Evolutionary conservation across 92 coral and sea anemone genomes (phyloP).

Genomic region (Phenganax stokvisi): DNA sequence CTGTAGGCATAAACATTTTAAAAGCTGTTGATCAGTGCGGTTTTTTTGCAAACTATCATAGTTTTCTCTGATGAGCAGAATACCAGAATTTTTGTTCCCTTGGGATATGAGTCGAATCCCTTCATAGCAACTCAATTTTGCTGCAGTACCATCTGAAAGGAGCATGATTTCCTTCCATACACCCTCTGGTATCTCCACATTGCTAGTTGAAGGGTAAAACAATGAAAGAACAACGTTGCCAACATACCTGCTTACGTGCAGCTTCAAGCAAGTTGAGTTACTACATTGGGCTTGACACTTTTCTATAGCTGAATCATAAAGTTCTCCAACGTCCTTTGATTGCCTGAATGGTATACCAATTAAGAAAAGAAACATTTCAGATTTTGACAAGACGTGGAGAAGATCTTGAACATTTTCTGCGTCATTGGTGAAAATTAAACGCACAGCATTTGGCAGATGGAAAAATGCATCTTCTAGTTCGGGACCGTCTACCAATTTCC

Average conservation of each 20-base stretch:
- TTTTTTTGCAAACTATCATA: neutral
- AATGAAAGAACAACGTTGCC: neutral
- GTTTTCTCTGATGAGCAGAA: neutral
- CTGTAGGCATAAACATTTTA: conserved; percentile 3
- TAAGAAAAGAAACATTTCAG: conserved; percentile 23
- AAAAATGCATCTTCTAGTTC: neutral
- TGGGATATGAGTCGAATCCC: conserved; percentile 5
- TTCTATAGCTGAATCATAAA: conserved; percentile 27
- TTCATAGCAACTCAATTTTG: conserved; percentile 26
- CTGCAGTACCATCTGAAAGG: neutral
- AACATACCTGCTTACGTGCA: conserved; percentile 27
- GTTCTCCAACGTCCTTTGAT: neutral
- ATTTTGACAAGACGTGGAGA: conserved; percentile 18
- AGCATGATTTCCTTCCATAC: neutral
- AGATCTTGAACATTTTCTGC: neutral
- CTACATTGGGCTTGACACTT: neutral
- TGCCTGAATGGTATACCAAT: neutral
- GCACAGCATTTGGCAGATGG: conserved; percentile 12
- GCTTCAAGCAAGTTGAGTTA: neutral
- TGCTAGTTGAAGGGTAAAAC: neutral
- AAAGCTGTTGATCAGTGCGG: neutral
- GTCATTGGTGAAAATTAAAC: neutral
- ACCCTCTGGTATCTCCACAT: neutral
- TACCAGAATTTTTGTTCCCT: neutral
- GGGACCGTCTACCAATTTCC: conserved; percentile 7